Percentiles rank a stretch among this genome's conserved stretches.
These are phyloP conservation scores for Arctocebus calabarensis DNA, from an alignment of 2,797 vertebrate species.

Conservation along the genomic window DNA sequence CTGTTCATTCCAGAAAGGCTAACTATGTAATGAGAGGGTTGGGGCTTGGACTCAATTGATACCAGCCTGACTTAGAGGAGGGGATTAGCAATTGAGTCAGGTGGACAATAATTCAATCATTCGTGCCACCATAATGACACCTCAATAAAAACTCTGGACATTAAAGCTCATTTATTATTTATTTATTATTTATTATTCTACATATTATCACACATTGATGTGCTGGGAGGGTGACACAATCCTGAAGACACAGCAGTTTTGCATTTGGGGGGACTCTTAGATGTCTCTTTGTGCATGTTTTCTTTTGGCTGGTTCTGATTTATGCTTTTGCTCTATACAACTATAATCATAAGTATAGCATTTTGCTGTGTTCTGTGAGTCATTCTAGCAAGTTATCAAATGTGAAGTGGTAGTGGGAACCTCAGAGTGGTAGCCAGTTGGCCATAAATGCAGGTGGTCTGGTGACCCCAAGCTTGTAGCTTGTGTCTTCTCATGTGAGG, in stretches of 20 bases:
- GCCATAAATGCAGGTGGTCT: background rate
- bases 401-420: background rate
- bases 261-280: background rate
- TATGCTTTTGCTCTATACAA: background rate
- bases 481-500: background rate
- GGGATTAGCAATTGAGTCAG: background rate
- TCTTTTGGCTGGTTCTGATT: slow-evolving; percentile 6
- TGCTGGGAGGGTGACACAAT: background rate
- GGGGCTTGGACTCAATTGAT: background rate
- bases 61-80: background rate
- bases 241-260: background rate
- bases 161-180: too few species aligned
- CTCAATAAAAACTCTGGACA: background rate
- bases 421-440: background rate
- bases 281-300: background rate
- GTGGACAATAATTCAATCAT: background rate
- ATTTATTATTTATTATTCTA: too few species aligned
- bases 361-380: background rate
- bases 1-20: background rate
- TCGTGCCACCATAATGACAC: background rate
- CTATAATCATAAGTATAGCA: background rate
- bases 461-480: background rate
- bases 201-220: background rate
- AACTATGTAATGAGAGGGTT: background rate
- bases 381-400: background rate